Conservation (phyloP, 1,140 invertebrate genomes). For the Pogonus chalceus region DNA sequence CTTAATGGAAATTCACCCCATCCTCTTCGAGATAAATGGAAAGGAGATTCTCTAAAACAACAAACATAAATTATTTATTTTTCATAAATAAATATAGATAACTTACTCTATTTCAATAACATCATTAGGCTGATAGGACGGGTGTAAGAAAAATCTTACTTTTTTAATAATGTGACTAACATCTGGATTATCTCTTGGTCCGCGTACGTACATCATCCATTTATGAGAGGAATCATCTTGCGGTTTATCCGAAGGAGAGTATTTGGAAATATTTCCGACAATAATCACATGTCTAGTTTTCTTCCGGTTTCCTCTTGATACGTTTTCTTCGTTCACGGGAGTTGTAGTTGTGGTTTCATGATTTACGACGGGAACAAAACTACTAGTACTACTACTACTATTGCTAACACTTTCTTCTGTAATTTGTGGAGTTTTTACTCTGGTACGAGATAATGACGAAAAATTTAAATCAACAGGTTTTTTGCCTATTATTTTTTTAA, state of each 20-base stretch:
- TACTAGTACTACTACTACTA: conserved; percentile 5
- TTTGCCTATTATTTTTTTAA: conserved; percentile 56
- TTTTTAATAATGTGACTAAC: conserved; percentile 58
- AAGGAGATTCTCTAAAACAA: conserved; percentile 54
- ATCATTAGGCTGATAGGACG: conserved; percentile 81
- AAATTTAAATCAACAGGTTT: conserved; percentile 35
- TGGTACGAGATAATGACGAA: neutral
- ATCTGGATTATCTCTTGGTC: conserved; percentile 47
- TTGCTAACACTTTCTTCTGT: conserved; percentile 7
- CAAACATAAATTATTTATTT: conserved; percentile 7
- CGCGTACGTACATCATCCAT: conserved; percentile 80
- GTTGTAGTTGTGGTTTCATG: conserved; percentile 9
- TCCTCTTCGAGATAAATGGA: conserved; percentile 70
- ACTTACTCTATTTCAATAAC: conserved; percentile 65
- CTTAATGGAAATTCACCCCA: conserved; percentile 86
- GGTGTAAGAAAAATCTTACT: conserved; percentile 73
- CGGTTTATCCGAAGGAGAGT: conserved; percentile 54
- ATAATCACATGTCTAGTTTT: conserved; percentile 39
- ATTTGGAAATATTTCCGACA: conserved; percentile 80
- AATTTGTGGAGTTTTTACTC: neutral
- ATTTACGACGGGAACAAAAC: conserved; percentile 10
- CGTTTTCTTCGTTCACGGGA: neutral
- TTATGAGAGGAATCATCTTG: conserved; percentile 71
- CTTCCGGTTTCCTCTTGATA: conserved; percentile 22
- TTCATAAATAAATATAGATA: conserved; percentile 12